These are phyloP conservation scores for Melanerpes formicivorus DNA, from an alignment of 2,113 vertebrate species.

Conservation along the genomic window DNA sequence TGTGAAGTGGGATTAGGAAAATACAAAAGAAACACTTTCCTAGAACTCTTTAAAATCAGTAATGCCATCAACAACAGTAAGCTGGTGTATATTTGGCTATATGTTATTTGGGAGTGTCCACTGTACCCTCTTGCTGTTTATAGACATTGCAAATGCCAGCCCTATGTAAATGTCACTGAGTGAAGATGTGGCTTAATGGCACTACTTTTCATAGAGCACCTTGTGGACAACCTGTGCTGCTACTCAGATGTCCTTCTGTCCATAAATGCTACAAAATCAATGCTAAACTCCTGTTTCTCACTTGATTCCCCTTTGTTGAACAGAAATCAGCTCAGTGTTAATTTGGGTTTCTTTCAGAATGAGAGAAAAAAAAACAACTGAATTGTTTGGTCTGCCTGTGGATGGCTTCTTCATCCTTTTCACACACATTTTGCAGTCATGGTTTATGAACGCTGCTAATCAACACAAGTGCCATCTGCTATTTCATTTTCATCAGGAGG, in stretches of 20 bases:
- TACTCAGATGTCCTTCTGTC: neutral
- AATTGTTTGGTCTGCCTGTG: neutral
- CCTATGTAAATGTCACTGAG: neutral
- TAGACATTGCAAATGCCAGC: neutral
- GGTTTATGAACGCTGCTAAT: neutral
- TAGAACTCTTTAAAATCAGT: neutral
- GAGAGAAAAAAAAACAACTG: neutral
- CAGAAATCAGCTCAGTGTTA: neutral
- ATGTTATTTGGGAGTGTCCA: neutral
- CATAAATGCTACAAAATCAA: neutral
- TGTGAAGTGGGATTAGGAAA: neutral
- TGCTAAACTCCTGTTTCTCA: neutral
- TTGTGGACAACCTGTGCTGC: neutral
- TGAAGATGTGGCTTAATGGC: neutral
- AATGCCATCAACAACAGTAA: neutral
- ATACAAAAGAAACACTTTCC: accelerated
- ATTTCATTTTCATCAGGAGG: neutral
- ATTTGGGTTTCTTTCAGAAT: neutral
- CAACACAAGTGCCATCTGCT: neutral
- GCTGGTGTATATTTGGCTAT: neutral
- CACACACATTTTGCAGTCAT: neutral
- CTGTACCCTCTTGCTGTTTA: neutral
- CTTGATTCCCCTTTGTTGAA: neutral
- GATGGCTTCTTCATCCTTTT: neutral
- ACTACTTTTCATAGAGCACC: neutral